Conservation (phyloP, 2,113 vertebrate genomes). For the Chionodraco myersi region DNA sequence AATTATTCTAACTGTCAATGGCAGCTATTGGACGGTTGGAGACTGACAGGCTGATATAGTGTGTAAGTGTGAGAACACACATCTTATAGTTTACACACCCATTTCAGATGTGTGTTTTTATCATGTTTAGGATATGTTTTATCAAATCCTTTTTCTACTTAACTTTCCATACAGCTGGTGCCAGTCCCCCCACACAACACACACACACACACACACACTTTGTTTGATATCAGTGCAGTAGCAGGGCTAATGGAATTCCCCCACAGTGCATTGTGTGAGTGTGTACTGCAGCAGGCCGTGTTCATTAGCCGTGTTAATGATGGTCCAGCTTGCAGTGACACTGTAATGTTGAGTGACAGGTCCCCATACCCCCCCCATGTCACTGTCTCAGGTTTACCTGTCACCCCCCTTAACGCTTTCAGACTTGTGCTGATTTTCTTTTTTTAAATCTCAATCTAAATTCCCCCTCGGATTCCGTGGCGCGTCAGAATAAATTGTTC, state of each 20-base stretch:
- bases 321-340: constrained; percentile 62
- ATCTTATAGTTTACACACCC: not conserved
- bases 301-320: constrained; percentile 69
- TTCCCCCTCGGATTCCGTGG: constrained; percentile 66
- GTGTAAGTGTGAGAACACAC: not conserved
- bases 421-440: constrained; percentile 58
- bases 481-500: constrained; percentile 75
- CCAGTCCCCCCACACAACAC: no score
- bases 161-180: not conserved
- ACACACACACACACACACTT: no score
- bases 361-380: constrained; percentile 50
- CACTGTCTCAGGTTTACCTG: constrained; percentile 20
- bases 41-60: not conserved
- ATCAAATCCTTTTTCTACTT: not conserved
- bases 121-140: not conserved
- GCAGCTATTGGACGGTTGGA: not conserved
- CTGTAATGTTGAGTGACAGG: constrained; percentile 65
- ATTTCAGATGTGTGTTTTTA: not conserved
- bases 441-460: constrained; percentile 73
- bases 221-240: constrained; percentile 11
- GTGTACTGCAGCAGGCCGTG: constrained; percentile 26
- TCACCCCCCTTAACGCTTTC: constrained; percentile 38
- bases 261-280: constrained; percentile 9
- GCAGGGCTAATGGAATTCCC: constrained; percentile 39
- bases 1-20: not conserved